Percentiles rank a stretch among this genome's conserved stretches.
Evolutionary conservation across 2,888 invertebrate species (phyloP).

Genomic region (Eupeodes luniger): DNA sequence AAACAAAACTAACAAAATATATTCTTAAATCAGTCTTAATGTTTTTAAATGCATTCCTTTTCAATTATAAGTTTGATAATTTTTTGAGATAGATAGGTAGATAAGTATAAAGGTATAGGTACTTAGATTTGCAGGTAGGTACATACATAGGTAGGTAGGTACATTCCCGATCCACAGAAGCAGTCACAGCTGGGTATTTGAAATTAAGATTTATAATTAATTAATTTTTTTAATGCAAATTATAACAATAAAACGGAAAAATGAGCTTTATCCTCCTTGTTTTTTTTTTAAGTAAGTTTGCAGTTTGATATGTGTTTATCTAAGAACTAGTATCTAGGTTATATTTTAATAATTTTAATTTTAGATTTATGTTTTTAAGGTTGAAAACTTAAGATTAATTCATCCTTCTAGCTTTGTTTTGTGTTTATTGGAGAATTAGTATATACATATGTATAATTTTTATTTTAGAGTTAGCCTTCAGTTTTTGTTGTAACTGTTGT

Average conservation of each 20-base stretch:
- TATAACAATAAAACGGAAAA: constrained; percentile 39
- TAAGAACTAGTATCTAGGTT: not conserved
- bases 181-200: constrained; percentile 3
- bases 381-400: no score
- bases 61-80: constrained; percentile 6
- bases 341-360: not conserved
- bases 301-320: not conserved
- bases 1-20: constrained; percentile 10
- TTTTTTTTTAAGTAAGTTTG: constrained; percentile 39
- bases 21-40: constrained; percentile 42
- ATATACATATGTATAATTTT: not conserved
- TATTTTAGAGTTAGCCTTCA: not conserved
- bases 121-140: not conserved
- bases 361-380: not conserved
- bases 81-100: constrained; percentile 1
- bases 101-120: not conserved
- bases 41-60: constrained; percentile 41
- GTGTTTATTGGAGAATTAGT: not conserved
- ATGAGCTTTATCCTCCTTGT: constrained; percentile 29
- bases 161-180: not conserved
- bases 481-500: not conserved
- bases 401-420: no score
- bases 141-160: not conserved
- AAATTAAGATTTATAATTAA: constrained; percentile 35
- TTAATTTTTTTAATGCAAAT: not conserved